Evolutionary conservation across 2,113 vertebrate genomes (phyloP).

Genomic region (Isurus oxyrinchus): DNA sequence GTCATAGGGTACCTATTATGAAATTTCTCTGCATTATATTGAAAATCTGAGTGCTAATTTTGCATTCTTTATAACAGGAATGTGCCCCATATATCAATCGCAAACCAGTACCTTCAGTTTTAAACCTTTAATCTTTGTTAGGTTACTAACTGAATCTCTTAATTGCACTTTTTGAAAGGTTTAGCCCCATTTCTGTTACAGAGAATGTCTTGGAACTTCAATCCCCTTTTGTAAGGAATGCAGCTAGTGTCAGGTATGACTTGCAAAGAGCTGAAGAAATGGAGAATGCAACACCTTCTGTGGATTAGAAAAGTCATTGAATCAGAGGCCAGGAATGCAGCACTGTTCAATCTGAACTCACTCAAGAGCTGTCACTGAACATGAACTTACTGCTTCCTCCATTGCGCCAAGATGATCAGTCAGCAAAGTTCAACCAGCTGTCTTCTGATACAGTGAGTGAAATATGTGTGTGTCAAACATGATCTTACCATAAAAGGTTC

Average conservation of each 20-base stretch:
- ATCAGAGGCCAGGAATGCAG: conserved; percentile 11
- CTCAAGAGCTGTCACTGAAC: neutral
- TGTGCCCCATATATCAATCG: neutral
- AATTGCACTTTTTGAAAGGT: conserved; percentile 9
- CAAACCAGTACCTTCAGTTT: neutral
- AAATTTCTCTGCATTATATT: neutral
- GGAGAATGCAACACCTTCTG: neutral
- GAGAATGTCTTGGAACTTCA: neutral
- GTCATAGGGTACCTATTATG: neutral
- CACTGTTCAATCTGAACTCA: neutral
- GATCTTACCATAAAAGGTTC: neutral
- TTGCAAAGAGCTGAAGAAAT: neutral
- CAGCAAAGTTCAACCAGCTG: neutral
- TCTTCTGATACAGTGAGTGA: conserved; percentile 11
- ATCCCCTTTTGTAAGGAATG: neutral
- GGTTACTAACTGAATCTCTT: neutral
- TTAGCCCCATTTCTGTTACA: neutral
- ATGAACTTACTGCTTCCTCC: neutral
- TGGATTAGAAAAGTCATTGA: neutral
- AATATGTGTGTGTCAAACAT: neutral
- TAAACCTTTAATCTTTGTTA: neutral
- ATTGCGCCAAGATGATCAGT: neutral
- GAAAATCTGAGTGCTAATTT: neutral
- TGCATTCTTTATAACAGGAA: conserved; percentile 10
- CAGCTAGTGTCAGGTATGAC: neutral